phyloP scores from a whole-genome alignment of 1,140 invertebrate species.

The Oryzaephilus surinamensis region DNA sequence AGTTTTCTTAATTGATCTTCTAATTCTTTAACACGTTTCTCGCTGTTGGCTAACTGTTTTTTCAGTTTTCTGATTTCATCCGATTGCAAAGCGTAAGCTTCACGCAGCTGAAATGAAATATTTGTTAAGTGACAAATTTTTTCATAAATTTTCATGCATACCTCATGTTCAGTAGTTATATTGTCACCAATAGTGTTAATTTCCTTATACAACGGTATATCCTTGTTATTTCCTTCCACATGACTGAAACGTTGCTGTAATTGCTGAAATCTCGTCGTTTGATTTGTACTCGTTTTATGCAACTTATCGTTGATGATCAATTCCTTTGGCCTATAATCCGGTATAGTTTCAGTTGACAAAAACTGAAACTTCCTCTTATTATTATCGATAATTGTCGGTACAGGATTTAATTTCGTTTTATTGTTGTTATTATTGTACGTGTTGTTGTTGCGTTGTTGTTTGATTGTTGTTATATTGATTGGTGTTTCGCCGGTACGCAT shows the following conservation, averaged over 20 bases:
- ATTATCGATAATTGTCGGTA: constrained; percentile 43
- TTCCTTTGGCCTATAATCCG: constrained; percentile 63
- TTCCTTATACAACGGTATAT: constrained; percentile 45
- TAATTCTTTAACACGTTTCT: constrained; percentile 63
- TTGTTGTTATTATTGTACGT: constrained; percentile 30
- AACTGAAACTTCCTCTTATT: constrained; percentile 78
- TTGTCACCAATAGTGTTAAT: constrained; percentile 41
- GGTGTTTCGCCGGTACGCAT: constrained; percentile 59
- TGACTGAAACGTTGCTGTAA: constrained; percentile 61
- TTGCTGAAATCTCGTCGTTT: constrained; percentile 66
- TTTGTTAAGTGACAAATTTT: background rate
- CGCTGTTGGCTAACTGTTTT: constrained; percentile 63
- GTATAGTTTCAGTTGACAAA: constrained; percentile 67
- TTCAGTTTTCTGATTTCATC: constrained; percentile 65
- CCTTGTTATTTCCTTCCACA: constrained; percentile 36
- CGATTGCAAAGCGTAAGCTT: constrained; percentile 62
- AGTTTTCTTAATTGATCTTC: constrained; percentile 58
- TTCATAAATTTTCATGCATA: constrained; percentile 24
- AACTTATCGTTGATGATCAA: constrained; percentile 51
- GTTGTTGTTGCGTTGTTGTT: constrained; percentile 50
- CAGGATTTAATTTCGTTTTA: constrained; percentile 18
- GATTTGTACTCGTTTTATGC: constrained; percentile 61
- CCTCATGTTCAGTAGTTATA: constrained; percentile 46
- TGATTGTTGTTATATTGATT: constrained; percentile 54
- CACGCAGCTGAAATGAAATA: constrained; percentile 48